Evolutionary conservation across 2,113 vertebrate genomes (phyloP).

Genomic region (Dromas ardeola): DNA sequence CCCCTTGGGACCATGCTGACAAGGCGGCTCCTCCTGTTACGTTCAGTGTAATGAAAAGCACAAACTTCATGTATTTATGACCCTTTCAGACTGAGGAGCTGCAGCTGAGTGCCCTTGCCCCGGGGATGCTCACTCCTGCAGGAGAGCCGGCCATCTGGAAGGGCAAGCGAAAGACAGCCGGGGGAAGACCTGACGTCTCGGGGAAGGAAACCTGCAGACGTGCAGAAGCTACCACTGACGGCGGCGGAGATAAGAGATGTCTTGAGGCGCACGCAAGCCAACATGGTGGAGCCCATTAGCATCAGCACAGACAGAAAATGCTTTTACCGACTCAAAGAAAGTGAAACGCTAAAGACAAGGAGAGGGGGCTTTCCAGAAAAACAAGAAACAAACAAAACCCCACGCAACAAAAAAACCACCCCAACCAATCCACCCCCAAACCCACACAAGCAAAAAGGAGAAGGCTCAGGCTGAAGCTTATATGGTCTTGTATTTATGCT

Average conservation of each 20-base stretch:
- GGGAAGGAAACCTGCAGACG: background rate
- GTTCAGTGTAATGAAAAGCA: conserved; percentile 11
- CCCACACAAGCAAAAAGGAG: background rate
- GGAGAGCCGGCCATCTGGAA: background rate
- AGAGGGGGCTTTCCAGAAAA: background rate
- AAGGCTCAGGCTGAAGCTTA: background rate
- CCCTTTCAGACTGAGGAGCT: background rate
- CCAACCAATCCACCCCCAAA: background rate
- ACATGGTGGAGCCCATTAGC: background rate
- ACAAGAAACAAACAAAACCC: background rate
- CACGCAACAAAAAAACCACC: background rate
- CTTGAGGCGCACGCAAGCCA: background rate
- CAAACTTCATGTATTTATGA: conserved; percentile 1
- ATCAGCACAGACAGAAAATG: background rate
- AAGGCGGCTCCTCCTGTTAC: background rate
- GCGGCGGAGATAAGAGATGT: fast-evolving
- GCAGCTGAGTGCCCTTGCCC: conserved; percentile 27
- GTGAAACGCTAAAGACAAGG: background rate
- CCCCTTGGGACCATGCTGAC: background rate
- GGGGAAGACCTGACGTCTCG: background rate
- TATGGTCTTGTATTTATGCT: background rate
- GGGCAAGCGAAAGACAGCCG: background rate
- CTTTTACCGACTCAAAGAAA: background rate
- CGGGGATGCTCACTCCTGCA: background rate
- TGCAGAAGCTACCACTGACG: background rate